Base-by-base conservation (phyloP, 2,797 vertebrate species). In the Delichon dasypus region DNA sequence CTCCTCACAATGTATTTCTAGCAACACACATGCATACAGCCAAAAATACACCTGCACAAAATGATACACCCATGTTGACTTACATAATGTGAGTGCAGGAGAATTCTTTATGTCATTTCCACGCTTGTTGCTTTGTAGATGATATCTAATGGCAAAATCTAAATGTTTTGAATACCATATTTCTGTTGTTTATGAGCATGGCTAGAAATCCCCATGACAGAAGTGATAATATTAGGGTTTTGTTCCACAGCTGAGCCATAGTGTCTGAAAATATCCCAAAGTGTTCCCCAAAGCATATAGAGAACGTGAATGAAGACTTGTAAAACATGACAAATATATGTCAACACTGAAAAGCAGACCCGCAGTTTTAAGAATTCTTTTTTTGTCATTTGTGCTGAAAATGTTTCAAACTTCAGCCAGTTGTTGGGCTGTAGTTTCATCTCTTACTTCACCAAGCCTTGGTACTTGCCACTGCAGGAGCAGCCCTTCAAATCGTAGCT, bases 11-110 rank as follows among this genome's bases (percentile, higher is more conserved):
- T 30, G 15, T 20, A 20, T 47, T 47, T 34, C 8, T 55, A 27
- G 32, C 7, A 70, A 45, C 9, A 61, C 6, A 5, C 0, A 0
- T 26, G 15, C 27, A 26, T 13, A 14, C 42, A 9, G 27, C 27
- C 27, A n/a, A 29, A 77, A 66, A 45, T 11, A 19, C 17, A 36
- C 27, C 20, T 11, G 30, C 13, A 88, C 47, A 54, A 78, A 75
- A 84, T 36, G 32, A 45, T 27, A 34, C 5, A 34, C 6, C 5
- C 4, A 13, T 1, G 1, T 10, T 12, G 15, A 86, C 10, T 55
- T 65, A 30, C 13, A 20, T 8, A 34, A 32, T 18, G 5, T 13
- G 12, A 55, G 32, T 4, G 2, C 34, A 73, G 6, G 36, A 34
- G 21, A 82, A 53, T 30, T 40, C 13, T 70, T 66, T 26, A 11